Evolutionary conservation across 2,888 invertebrate genomes (phyloP).

Genomic region (Lycocerus yunnanus): DNA sequence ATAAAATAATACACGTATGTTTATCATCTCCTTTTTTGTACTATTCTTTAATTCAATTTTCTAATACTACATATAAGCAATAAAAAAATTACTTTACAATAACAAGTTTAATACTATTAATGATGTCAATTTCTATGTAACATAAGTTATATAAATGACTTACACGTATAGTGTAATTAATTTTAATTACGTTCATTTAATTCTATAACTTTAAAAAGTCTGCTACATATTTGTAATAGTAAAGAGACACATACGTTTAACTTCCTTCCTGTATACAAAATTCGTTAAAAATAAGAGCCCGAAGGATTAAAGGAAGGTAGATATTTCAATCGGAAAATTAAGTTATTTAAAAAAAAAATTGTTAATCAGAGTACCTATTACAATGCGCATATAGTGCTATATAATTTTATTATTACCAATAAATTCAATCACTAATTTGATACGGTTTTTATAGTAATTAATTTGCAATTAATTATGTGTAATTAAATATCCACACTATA

Average conservation of each 20-base stretch:
- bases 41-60: background rate
- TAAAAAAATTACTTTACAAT: background rate
- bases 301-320: too few species aligned
- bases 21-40: conserved; percentile 4
- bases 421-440: too few species aligned
- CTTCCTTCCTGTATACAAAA: too few species aligned
- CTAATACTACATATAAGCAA: background rate
- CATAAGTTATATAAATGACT: background rate
- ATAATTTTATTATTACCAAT: too few species aligned
- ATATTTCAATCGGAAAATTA: too few species aligned
- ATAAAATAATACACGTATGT: conserved; percentile 16
- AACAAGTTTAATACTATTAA: background rate
- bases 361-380: too few species aligned
- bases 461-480: too few species aligned
- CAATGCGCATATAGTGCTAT: too few species aligned
- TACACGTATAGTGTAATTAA: background rate
- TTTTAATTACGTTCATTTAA: background rate
- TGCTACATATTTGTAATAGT: background rate
- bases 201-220: background rate
- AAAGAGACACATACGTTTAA: background rate
- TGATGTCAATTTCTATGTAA: background rate
- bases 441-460: too few species aligned
- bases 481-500: too few species aligned
- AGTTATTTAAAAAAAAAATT: too few species aligned
- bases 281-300: too few species aligned